phyloP scores from a whole-genome alignment of 2,797 vertebrate species.

The Malacoctenus gilli region DNA sequence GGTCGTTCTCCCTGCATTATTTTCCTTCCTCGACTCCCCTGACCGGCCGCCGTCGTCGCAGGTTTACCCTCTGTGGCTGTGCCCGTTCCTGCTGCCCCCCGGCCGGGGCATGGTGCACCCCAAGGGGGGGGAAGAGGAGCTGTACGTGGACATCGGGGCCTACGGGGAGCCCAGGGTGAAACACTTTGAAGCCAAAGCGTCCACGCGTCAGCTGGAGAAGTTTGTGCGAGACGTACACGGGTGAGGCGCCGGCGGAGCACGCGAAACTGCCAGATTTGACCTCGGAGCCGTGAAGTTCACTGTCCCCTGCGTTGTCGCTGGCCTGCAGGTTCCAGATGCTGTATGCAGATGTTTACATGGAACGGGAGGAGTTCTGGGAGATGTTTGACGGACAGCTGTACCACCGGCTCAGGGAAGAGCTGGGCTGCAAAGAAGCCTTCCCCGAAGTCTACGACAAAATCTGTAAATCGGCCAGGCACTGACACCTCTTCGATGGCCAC shows the following conservation, averaged over 20 bases:
- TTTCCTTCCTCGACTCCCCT: too few relatives aligned
- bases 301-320: not conserved
- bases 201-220: conserved; percentile 93
- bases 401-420: conserved; percentile 88
- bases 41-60: conserved; percentile 49
- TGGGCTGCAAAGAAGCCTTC: conserved; percentile 91
- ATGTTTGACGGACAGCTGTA: conserved; percentile 97
- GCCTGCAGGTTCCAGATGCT: conserved; percentile 95
- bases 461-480: conserved; percentile 96
- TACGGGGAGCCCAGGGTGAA: conserved; percentile 94
- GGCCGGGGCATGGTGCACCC: conserved; percentile 96
- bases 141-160: conserved; percentile 95
- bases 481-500: conserved; percentile 67
- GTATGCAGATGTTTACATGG: conserved; percentile 98
- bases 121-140: conserved; percentile 88
- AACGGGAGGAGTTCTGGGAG: conserved; percentile 95
- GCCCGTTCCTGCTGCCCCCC: conserved; percentile 90
- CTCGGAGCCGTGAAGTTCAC: not conserved
- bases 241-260: conserved; percentile 77
- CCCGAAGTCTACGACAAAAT: conserved; percentile 98
- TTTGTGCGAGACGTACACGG: conserved; percentile 94
- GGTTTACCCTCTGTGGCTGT: conserved; percentile 98
- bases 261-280: too few relatives aligned
- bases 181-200: conserved; percentile 91
- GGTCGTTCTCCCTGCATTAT: not conserved